Evolutionary conservation across 2,888 invertebrate genomes (phyloP).

Genomic region (Lacanobia wlatinum): DNA sequence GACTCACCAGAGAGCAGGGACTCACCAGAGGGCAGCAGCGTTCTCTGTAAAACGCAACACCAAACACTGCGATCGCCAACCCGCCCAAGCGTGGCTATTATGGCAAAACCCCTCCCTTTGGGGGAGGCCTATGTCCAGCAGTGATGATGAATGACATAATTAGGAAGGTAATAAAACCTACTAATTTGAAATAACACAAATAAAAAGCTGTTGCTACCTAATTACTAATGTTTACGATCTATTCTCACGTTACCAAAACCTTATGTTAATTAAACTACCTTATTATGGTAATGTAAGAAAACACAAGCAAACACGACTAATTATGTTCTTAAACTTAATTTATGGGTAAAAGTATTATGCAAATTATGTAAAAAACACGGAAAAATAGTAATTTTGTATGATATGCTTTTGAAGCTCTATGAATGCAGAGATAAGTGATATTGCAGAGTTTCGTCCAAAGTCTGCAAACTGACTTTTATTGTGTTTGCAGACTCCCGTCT

Average conservation of each 20-base stretch:
- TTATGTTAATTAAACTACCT: constrained; percentile 10
- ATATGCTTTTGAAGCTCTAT: not conserved
- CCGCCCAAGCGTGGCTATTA: no score
- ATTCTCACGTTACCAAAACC: constrained; percentile 17
- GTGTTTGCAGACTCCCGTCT: constrained; percentile 74
- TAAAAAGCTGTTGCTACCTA: not conserved
- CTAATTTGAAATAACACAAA: no score
- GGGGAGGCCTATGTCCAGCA: no score
- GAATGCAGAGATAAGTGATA: constrained; percentile 37
- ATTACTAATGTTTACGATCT: not conserved
- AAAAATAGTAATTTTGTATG: not conserved
- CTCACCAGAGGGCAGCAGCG: no score
- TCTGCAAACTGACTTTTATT: constrained; percentile 62
- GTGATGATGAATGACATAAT: no score
- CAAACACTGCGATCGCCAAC: no score
- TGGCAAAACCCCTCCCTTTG: no score
- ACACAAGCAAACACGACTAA: constrained; percentile 5
- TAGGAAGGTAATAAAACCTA: no score
- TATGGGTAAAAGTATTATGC: not conserved
- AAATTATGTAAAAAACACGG: not conserved
- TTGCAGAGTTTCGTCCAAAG: constrained; percentile 46
- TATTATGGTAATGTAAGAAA: not conserved
- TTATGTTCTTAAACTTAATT: constrained; percentile 12
- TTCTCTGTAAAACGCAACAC: no score
- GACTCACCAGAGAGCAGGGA: no score